phyloP scores from a whole-genome alignment of 2,797 vertebrate species.

The Anolis apletophallus region DNA sequence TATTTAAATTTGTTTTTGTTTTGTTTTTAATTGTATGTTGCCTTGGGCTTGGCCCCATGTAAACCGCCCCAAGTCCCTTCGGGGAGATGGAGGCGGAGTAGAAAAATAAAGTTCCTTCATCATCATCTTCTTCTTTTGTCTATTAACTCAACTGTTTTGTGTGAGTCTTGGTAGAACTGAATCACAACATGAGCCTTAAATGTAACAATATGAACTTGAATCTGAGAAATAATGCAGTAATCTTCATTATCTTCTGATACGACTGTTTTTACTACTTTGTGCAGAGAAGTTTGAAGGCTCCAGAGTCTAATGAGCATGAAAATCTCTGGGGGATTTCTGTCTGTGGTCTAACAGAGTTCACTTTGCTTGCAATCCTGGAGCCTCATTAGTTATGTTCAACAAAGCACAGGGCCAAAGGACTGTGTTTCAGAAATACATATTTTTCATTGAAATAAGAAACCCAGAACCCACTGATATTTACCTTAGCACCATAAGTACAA shows the following conservation, averaged over 20 bases:
- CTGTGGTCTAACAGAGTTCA: conserved; percentile 39
- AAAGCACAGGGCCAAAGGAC: conserved; percentile 32
- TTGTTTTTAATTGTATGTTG: no score
- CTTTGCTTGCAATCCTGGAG: conserved; percentile 53
- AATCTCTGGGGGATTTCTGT: conserved; percentile 59
- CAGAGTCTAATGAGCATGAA: conserved; percentile 63
- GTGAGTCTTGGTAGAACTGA: neutral
- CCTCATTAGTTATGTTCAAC: conserved; percentile 58
- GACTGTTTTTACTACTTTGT: conserved; percentile 35
- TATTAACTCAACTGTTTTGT: neutral
- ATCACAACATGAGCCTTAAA: conserved; percentile 28
- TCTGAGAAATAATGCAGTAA: conserved; percentile 24
- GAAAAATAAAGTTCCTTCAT: no score
- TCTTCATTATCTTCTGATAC: conserved; percentile 55
- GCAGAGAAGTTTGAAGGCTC: conserved; percentile 56
- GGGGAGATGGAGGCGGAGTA: no score
- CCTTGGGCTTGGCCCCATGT: no score
- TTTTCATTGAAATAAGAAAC: neutral
- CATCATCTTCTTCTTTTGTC: no score
- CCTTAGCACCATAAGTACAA: neutral
- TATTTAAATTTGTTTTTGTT: no score
- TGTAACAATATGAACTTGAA: conserved; percentile 37
- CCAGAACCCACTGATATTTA: conserved; percentile 32
- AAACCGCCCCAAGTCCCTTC: no score
- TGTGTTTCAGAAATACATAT: conserved; percentile 16